phyloP scores from a whole-genome alignment of 2,888 invertebrate genomes.

The Acronicta psi region DNA sequence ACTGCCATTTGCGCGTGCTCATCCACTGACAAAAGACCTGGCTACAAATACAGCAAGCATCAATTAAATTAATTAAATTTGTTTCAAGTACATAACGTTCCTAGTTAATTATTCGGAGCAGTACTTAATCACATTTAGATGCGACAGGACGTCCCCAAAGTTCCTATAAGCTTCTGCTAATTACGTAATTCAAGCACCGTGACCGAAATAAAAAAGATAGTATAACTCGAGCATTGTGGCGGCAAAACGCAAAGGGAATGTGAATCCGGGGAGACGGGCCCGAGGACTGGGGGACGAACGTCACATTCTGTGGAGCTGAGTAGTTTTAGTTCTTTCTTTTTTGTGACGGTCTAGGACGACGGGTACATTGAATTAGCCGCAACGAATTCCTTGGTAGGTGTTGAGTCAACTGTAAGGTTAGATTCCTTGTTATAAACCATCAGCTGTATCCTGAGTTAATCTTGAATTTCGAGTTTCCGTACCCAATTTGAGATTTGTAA shows the following conservation, averaged over 20 bases:
- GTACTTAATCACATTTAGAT: constrained; percentile 74
- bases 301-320: constrained; percentile 55
- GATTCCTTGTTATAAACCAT: constrained; percentile 1
- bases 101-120: constrained; percentile 65
- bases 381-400: constrained; percentile 26
- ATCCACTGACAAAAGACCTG: constrained; percentile 20
- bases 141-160: constrained; percentile 72
- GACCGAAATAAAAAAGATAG: constrained; percentile 80
- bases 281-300: constrained; percentile 49
- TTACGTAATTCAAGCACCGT: constrained; percentile 86
- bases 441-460: neutral
- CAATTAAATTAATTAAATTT: constrained; percentile 46
- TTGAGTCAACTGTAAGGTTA: constrained; percentile 4
- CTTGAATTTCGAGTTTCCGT: neutral
- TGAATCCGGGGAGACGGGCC: constrained; percentile 42
- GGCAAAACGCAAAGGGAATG: constrained; percentile 75
- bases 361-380: constrained; percentile 28
- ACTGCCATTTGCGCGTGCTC: constrained; percentile 44
- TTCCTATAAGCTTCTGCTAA: constrained; percentile 83
- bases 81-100: constrained; percentile 52
- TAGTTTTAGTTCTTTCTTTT: constrained; percentile 25
- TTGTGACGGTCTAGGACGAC: constrained; percentile 30
- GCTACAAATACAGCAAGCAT: constrained; percentile 15
- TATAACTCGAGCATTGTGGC: constrained; percentile 74
- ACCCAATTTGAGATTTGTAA: no score